Evolutionary conservation across 2,888 invertebrate genomes (phyloP).

Genomic region (Epinotia nisella): DNA sequence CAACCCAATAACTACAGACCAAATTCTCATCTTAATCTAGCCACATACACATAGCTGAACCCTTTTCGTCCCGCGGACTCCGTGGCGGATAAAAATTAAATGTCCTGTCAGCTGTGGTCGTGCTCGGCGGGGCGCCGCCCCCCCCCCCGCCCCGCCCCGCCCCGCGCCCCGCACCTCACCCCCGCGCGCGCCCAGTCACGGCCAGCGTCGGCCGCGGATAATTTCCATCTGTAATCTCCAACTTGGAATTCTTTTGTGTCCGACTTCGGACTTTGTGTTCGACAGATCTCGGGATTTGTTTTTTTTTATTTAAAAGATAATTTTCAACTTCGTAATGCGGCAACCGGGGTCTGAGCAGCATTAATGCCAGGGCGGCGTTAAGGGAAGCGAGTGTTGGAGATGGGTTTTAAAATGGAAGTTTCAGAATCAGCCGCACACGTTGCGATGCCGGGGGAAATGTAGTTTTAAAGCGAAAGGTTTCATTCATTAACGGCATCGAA

Average conservation of each 20-base stretch:
- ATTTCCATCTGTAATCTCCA: constrained; percentile 35
- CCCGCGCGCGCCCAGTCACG: not conserved
- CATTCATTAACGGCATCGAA: not conserved
- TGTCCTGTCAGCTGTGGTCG: constrained; percentile 11
- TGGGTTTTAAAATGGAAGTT: constrained; percentile 1
- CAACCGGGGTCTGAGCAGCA: constrained; percentile 10
- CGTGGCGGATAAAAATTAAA: constrained; percentile 7
- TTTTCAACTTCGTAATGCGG: constrained; percentile 32
- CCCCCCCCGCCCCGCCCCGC: not conserved
- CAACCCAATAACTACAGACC: too few species aligned
- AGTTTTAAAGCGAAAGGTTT: too few species aligned
- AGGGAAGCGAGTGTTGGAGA: not conserved
- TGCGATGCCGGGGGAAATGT: not conserved
- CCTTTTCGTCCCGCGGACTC: not conserved
- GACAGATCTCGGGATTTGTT: constrained; percentile 38
- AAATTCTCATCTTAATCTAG: too few species aligned
- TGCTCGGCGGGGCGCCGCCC: not conserved
- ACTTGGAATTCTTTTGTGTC: constrained; percentile 35
- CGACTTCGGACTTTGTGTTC: constrained; percentile 36
- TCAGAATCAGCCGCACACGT: not conserved
- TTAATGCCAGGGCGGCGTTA: not conserved
- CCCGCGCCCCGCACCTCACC: not conserved
- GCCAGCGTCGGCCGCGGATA: constrained; percentile 19
- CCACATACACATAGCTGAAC: too few species aligned
- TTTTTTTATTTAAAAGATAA: constrained; percentile 33